phyloP scores from a whole-genome alignment of 2,888 invertebrate species.

The Pollenia labialis region DNA sequence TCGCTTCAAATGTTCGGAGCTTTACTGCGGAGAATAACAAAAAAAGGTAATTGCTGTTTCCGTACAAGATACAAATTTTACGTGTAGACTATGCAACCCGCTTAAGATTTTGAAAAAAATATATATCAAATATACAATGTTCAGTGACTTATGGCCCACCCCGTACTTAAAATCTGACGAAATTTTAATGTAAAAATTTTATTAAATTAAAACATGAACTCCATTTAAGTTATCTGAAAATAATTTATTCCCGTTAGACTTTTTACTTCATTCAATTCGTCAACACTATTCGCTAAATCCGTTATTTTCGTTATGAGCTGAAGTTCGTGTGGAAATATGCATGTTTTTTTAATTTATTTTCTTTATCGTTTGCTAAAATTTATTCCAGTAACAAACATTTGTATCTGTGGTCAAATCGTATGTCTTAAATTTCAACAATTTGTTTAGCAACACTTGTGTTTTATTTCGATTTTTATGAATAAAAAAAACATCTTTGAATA shows the following conservation, averaged over 20 bases:
- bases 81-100: no score
- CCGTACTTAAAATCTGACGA: no score
- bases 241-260: background rate
- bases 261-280: slow-evolving; percentile 1
- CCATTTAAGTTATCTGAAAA: background rate
- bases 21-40: no score
- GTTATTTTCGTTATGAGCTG: background rate
- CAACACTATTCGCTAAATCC: background rate
- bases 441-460: slow-evolving; percentile 75
- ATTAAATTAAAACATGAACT: no score
- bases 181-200: no score
- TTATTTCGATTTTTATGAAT: slow-evolving; percentile 47
- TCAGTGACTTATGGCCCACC: no score
- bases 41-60: no score
- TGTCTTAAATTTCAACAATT: slow-evolving; percentile 75
- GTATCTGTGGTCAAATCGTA: slow-evolving; percentile 69
- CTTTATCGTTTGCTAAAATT: slow-evolving; percentile 55
- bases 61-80: no score
- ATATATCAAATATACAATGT: no score
- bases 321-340: background rate
- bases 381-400: slow-evolving; percentile 52
- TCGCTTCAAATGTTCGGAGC: no score
- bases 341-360: slow-evolving; percentile 5
- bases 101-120: no score
- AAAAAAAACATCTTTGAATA: slow-evolving; percentile 3